Evolutionary conservation across 1,140 invertebrate genomes (phyloP), one percentile per base, ranked within the genome.

Genomic region (Drosophila pallidifrons): DNA sequence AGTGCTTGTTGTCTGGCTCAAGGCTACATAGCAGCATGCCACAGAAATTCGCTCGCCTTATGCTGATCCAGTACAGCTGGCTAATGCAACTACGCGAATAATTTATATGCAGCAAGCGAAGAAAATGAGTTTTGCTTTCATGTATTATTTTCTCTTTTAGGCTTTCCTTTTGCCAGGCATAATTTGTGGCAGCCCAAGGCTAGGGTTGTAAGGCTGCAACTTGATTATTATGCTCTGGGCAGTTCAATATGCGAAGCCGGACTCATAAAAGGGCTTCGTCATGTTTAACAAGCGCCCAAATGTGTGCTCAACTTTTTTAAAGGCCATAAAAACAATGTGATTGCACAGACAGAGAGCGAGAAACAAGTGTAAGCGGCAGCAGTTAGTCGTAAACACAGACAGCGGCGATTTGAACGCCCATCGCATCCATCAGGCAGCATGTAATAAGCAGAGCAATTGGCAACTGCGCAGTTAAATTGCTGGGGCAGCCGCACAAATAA

Each of bases 91-190:
- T 70, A 41, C 49, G 2, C 16, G 25, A 35, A 51, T 54, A 77
- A 88, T 87, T 87, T 88, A 78, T 77, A 87, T 87, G 73, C 74
- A 77, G 49, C 67, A 55, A 67, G 51, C 58, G 64, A 66, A 32
- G 46, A 47, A 59, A 68, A 67, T 66, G 51, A 79, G 73, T 79
- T 77, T 47, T 61, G 13, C 16, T 30, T 60, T 13, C 28, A 32
- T 15, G 16, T 20, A 1, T 11, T 10, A 10, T 57, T 46, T 58
- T 32, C 8, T 45, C 41, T 43, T 43, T 43, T 43, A 43, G n/a
- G 54, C 16, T 58, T 58, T 58, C 41, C 10, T 25, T 4, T 25
- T 45, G 45, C 63, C 77, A 65, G 52, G 79, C 59, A 70, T 70
- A 82, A 80, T 77, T 52, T 47, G 51, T 32, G 47, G 20, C 51